phyloP scores from a whole-genome alignment of 1,140 invertebrate genomes.

The Phenacoccus solenopsis region DNA sequence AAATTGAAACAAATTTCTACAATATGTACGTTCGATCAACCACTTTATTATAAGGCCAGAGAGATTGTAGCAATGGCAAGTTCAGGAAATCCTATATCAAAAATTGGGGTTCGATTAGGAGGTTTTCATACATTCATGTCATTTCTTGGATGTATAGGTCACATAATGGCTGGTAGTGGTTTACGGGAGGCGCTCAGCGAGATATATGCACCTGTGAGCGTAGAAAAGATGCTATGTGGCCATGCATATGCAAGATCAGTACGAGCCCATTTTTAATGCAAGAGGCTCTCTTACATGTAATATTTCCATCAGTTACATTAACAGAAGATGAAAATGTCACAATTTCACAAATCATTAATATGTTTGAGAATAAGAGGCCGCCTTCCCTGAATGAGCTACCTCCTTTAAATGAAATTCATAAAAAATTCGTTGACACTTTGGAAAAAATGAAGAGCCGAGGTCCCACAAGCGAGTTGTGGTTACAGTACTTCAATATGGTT shows the following conservation, averaged over 20 bases:
- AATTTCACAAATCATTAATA: not conserved
- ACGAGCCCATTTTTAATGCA: conserved; percentile 32
- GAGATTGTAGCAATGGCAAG: not conserved
- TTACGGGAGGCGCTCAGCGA: conserved; percentile 26
- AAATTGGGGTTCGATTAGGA: not conserved
- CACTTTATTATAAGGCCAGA: not conserved
- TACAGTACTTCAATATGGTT: conserved; percentile 35
- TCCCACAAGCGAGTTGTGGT: conserved; percentile 32
- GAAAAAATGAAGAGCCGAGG: too few species aligned
- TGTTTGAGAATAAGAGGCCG: not conserved
- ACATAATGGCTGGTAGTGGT: conserved; percentile 22
- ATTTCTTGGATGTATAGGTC: conserved; percentile 22
- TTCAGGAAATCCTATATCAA: not conserved
- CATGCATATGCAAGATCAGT: conserved; percentile 31
- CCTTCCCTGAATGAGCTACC: too few species aligned
- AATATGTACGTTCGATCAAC: conserved; percentile 17
- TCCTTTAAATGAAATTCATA: too few species aligned
- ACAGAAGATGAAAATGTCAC: conserved; percentile 20
- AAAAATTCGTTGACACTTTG: too few species aligned
- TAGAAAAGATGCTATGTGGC: conserved; percentile 34
- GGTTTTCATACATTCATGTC: conserved; percentile 2
- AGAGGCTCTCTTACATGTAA: conserved; percentile 24
- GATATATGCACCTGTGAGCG: conserved; percentile 31
- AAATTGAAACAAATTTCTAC: not conserved
- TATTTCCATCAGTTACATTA: not conserved